Conservation (phyloP, 2,888 invertebrate genomes). For the Tetrapedia diversipes region DNA sequence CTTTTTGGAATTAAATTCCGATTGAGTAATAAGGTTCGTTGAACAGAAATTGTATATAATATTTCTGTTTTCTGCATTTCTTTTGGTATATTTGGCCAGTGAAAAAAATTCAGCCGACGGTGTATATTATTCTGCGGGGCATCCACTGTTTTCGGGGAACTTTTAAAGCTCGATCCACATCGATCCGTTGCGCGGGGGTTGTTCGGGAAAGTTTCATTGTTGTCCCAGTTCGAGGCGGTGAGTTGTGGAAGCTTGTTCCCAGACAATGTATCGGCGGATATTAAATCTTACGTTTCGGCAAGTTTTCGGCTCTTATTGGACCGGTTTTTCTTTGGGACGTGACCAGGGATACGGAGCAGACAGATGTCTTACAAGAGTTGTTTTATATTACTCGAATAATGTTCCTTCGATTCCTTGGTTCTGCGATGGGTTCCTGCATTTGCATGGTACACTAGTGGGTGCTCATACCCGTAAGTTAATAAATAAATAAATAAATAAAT, state of each 20-base stretch:
- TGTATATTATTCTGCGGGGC: conserved; percentile 19
- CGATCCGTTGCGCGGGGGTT: neutral
- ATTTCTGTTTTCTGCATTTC: too few relatives aligned
- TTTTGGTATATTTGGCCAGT: neutral
- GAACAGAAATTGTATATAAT: too few relatives aligned
- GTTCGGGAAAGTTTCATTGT: conserved; percentile 18
- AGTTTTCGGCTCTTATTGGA: neutral
- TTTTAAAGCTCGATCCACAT: neutral
- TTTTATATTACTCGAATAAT: neutral
- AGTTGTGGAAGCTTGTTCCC: neutral
- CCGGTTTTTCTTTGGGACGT: neutral
- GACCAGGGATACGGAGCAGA: too few relatives aligned
- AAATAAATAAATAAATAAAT: too few relatives aligned
- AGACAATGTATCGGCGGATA: neutral
- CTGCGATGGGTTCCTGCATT: too few relatives aligned
- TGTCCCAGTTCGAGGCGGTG: neutral
- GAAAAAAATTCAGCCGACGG: neutral
- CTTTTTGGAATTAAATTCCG: too few relatives aligned
- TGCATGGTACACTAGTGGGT: too few relatives aligned
- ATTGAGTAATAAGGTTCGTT: too few relatives aligned
- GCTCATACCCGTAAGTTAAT: too few relatives aligned
- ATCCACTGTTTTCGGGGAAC: conserved; percentile 14
- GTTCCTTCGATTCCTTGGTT: too few relatives aligned
- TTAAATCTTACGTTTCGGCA: neutral
- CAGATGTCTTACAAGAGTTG: neutral